Base-by-base conservation (phyloP, 23 tunicate species). In the Clavelina lepadiformis region DNA sequence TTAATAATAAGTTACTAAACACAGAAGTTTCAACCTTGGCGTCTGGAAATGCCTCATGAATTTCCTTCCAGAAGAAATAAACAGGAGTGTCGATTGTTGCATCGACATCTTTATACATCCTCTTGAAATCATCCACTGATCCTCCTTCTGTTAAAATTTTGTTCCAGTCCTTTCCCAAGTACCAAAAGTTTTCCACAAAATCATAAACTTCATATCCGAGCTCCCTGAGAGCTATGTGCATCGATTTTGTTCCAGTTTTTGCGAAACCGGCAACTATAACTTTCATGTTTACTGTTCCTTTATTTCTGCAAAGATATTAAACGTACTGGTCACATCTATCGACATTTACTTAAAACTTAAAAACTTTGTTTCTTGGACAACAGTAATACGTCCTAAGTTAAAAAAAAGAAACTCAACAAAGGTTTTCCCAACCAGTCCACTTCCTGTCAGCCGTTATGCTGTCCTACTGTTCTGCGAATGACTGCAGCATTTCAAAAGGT, bases 211-310 rank as follows among this genome's bases (percentile, higher is more conserved):
- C 33, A 50, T 28, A 53, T 27, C 82, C 82, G 38, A 76, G 46
- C 22, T n/a, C 29, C 35, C 72, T 34, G 4, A 76, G 51, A 45
- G 82, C 82, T 3, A n/a, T 20, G n/a, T 72, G 55, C 63, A 76
- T 28, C 5, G 82, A 59, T 67, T 76, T 76, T 6, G 82, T 76
- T n/a, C 82, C 82, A 3, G 82, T 76, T 51, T 76, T 76, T 8
- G 74, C 49, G 18, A 28, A 31, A 3, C 82, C 82, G 33, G 82
- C 82, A 28, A 64, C 70, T 35, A 67, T 76, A 30, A 68, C 25
- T 41, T 76, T 74, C 80, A 74, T 67, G 24, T 35, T 35, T 5
- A 3, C 21, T n/a, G n/a, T 32, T 53, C 23, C n/a, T n/a, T n/a
- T n/a, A n/a, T n/a, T n/a, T n/a, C n/a, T n/a, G n/a, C n/a, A n/a